Percentiles rank a stretch among this genome's conserved stretches.
Conservation (phyloP, 2,888 invertebrate genomes). For the Acleris holmiana region DNA sequence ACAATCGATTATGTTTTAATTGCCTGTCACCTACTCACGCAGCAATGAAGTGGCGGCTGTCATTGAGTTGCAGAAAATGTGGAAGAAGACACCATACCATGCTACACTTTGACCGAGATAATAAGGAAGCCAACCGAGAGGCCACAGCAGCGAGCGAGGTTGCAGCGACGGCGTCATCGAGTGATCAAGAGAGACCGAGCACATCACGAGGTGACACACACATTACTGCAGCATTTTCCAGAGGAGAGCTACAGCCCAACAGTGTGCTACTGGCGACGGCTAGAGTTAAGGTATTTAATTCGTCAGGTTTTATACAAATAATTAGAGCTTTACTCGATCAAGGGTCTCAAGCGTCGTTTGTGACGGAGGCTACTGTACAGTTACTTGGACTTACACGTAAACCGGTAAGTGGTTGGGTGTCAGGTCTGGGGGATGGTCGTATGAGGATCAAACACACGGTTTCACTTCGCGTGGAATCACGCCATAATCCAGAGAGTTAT, state of each 20-base stretch:
- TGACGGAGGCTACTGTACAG: constrained; percentile 10
- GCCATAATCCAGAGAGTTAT: neutral
- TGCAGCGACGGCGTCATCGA: constrained; percentile 1
- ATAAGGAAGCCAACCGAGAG: constrained; percentile 6
- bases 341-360: constrained; percentile 3
- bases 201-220: constrained; percentile 14
- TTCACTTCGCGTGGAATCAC: neutral
- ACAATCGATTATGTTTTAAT: constrained; percentile 7
- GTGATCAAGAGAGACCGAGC: neutral
- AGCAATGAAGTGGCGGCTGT: constrained; percentile 7
- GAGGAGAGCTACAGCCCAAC: constrained; percentile 8
- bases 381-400: constrained; percentile 7
- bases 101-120: constrained; percentile 6
- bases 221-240: constrained; percentile 12
- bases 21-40: constrained; percentile 13
- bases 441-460: neutral
- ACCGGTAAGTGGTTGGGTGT: too few species aligned
- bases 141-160: neutral
- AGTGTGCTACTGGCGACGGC: constrained; percentile 6
- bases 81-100: constrained; percentile 9
- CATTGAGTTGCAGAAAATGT: constrained; percentile 5
- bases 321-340: constrained; percentile 10
- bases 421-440: constrained; percentile 4
- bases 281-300: constrained; percentile 9
- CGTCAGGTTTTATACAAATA: constrained; percentile 4